phyloP scores from a whole-genome alignment of 2,797 vertebrate species.

The Aselliscus stoliczkanus region DNA sequence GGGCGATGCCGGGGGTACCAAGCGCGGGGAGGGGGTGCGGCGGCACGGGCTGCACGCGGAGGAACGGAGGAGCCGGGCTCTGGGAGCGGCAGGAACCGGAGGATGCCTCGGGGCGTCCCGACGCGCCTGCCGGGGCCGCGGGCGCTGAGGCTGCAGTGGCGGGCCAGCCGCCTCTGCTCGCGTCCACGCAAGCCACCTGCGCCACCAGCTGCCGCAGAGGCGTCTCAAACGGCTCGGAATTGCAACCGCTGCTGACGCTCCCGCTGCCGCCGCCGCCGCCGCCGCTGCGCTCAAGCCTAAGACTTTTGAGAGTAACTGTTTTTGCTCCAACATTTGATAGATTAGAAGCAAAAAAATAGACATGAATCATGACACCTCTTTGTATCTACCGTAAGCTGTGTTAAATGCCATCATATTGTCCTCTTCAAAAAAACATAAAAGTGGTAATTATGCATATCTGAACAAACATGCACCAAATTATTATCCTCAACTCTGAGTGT shows the following conservation, averaged over 20 bases:
- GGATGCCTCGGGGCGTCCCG: constrained; percentile 49
- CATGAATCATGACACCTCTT: background rate
- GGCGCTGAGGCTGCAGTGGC: constrained; percentile 26
- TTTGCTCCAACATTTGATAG: background rate
- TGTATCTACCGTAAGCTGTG: background rate
- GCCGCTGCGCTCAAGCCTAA: no score
- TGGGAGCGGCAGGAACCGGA: background rate
- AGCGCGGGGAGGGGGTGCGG: background rate
- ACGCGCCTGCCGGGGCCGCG: constrained; percentile 33
- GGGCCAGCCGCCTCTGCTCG: background rate
- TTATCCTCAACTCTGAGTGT: background rate
- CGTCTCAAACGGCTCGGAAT: constrained; percentile 50
- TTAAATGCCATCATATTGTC: background rate
- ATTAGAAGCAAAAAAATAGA: background rate
- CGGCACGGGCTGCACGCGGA: background rate
- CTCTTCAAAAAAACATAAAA: background rate
- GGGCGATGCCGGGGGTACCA: constrained; percentile 45
- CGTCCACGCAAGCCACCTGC: constrained; percentile 70
- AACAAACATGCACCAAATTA: background rate
- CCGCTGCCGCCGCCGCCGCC: constrained; percentile 4
- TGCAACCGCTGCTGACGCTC: constrained; percentile 28
- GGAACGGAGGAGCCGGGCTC: background rate
- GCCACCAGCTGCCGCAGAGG: constrained; percentile 73
- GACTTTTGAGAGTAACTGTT: background rate
- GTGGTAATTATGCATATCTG: background rate